Base-by-base conservation (phyloP, 2,797 vertebrate species). In the Spea hammondii region DNA sequence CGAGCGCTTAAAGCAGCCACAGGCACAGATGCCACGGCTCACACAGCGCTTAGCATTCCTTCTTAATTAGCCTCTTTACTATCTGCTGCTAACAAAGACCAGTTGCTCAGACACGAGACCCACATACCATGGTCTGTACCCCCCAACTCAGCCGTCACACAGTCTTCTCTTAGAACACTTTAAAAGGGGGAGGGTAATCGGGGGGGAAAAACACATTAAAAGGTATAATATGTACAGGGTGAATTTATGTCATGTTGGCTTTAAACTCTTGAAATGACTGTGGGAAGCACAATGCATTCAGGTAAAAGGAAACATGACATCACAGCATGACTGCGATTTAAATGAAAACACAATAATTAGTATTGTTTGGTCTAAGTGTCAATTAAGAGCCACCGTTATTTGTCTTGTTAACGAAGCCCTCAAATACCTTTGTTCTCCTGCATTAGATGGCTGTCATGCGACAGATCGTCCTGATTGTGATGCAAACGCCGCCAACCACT, bases 71-170 rank as follows among this genome's bases (percentile, higher is more conserved):
- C 70, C 80, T 79, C 86, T 92, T 91, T 91, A 91, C 88, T 90
- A 91, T 89, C 90, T 89, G 89, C 62, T 83, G 57, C 66, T 85
- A 89, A 91, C 85, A 83, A 87, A 85, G 88, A 84, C 84, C 91
- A 93, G 89, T 76, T 60, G 0, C 85, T 76, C 82, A 76, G 73
- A 67, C 79, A 65, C 80, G 64, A 86, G 74, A 80, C 70, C 76
- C 62, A 79, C 0, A 46, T 17, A 84, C 72, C 65, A 84, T 76
- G 77, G 81, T 51, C 74, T 4, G 71, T 72, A 68, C 70, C 48
- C 0, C 54, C 70, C 60, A 11, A 32, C 32, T 32, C 32, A 32
- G 32, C 32, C 32, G 32, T 32, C 32, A 32, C 32, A 32, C 32
- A 32, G 32, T 77, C 79, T 74, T 70, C 60, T 73, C 60, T 68